Evolutionary conservation across 2,888 invertebrate species (phyloP).

Genomic region (Plutella xylostella): DNA sequence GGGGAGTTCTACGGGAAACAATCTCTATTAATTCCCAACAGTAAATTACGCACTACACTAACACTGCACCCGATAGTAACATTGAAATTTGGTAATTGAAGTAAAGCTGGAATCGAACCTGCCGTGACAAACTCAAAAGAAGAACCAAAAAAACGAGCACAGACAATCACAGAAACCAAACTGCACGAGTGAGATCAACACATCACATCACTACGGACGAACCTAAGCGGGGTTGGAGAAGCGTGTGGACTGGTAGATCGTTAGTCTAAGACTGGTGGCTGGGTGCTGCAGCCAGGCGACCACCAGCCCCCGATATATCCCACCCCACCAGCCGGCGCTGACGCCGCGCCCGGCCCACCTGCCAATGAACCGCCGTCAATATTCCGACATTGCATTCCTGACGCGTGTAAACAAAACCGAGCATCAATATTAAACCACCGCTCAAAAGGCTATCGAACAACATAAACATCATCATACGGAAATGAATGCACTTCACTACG

Average conservation of each 20-base stretch:
- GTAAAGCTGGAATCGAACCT: not conserved
- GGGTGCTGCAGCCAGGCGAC: conserved; percentile 34
- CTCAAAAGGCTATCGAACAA: too few relatives aligned
- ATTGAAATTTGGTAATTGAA: not conserved
- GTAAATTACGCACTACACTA: conserved; percentile 12
- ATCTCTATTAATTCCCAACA: conserved; percentile 21
- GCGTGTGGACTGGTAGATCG: conserved; percentile 59
- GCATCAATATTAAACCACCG: too few relatives aligned
- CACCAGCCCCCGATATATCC: conserved; percentile 61
- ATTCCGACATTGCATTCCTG: conserved; percentile 52
- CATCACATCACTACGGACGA: conserved; percentile 24
- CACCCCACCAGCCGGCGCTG: conserved; percentile 61
- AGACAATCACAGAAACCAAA: not conserved
- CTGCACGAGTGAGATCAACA: not conserved
- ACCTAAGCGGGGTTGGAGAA: conserved; percentile 53
- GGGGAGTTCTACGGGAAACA: conserved; percentile 48
- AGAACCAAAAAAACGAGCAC: not conserved
- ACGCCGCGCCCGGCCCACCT: conserved; percentile 26
- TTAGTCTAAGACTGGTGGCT: conserved; percentile 53
- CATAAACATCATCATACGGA: too few relatives aligned
- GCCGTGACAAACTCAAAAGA: not conserved
- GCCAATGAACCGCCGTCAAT: conserved; percentile 67
- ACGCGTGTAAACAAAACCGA: too few relatives aligned
- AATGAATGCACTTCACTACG: too few relatives aligned
- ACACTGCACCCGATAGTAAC: conserved; percentile 15